Evolutionary conservation across 2,113 vertebrate genomes (phyloP), one percentile per base, ranked within the genome.

Genomic region (Campylorhamphus procurvoides): DNA sequence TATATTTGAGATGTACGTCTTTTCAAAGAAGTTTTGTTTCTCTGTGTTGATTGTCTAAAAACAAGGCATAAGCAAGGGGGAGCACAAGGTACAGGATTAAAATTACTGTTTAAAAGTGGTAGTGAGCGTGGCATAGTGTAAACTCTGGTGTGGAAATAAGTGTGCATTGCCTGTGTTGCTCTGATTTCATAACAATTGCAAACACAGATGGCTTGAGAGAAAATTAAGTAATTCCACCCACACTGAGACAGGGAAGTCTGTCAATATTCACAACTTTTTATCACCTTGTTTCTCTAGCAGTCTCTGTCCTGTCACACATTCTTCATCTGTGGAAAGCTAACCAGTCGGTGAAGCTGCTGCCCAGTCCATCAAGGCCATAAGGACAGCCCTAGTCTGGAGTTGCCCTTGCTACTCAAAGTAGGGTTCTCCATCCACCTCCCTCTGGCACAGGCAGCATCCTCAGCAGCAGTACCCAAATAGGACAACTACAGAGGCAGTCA

Each of bases 131-230:
- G 29, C n/a, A 19, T 40, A 50, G 46, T 35, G 20, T 78, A 72
- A 88, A 59, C 58, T 89, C 71, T 63, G 49, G 14, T 20, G 44
- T 81, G 75, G 84, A 83, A 79, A 25, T 39, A 46, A 81, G 47
- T 3, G n/a, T 86, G 44, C 24, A 1, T 87, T 63, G 78, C 49
- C 63, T 84, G 35, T 4, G 53, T 64, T 31, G 14, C 71, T 86
- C n/a, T 75, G 13, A 94, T 84, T 91, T 75, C 71, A 14, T 90
- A 81, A 82, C 23, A 80, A 46, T 39, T 88, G 75, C 46, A 88
- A 88, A 84, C 78, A 58, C 76, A 84, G 83, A 87, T 92, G 80
- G 88, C 72, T 81, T 92, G 79, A 78, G 69, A 84, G 56, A 82
- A 89, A 82, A 78, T 63, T 20, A 78, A 94, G 47, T 83, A 74